A percentile compares a stretch with the other conserved stretches of the same genome.
Conservation (phyloP, 2,113 vertebrate species). For the Pygoscelis antarcticus region DNA sequence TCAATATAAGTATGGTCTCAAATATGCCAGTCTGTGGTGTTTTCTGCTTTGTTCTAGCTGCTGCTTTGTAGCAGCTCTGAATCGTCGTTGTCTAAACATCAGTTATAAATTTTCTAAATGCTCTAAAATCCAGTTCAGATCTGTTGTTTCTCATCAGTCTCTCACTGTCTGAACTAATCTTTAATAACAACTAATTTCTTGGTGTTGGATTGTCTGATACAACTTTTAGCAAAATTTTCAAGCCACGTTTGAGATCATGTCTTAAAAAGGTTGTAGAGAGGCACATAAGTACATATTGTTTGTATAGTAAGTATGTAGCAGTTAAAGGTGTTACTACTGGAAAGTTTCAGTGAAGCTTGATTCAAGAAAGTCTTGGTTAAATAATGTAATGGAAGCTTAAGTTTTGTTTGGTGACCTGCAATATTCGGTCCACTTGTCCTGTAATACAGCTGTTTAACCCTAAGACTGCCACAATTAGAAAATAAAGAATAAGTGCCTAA, state of each 20-base stretch:
- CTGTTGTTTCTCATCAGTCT: background rate
- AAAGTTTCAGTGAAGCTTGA: background rate
- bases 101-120: background rate
- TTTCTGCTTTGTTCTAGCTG: background rate
- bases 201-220: background rate
- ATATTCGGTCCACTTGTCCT: background rate
- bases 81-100: background rate
- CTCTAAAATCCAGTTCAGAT: background rate
- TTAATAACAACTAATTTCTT: background rate
- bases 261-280: background rate
- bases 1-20: background rate
- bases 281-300: background rate
- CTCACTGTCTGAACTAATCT: background rate
- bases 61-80: background rate
- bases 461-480: background rate
- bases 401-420: background rate
- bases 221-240: background rate
- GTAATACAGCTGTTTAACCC: background rate
- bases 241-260: fast-evolving
- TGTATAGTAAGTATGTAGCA: background rate
- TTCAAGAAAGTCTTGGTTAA: background rate
- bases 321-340: background rate
- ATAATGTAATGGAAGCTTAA: background rate
- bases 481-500: background rate
- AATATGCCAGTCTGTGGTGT: background rate